Percentiles rank a stretch among this genome's conserved stretches.
phyloP scores from a whole-genome alignment of 2,113 vertebrate species.

The Ranitomeya imitator region DNA sequence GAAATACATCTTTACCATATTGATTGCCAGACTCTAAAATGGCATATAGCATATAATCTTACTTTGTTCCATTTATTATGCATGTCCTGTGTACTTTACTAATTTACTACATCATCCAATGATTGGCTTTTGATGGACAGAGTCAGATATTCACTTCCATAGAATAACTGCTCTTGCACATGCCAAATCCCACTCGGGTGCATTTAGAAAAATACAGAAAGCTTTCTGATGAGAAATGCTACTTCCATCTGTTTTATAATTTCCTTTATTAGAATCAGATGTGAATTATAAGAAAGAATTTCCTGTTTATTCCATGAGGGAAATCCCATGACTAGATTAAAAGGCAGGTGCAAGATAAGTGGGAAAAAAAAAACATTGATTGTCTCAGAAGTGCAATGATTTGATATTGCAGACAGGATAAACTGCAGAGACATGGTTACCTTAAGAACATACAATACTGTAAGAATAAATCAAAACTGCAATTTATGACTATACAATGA shows the following conservation, averaged over 20 bases:
- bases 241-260: conserved; percentile 17
- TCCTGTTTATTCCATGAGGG: neutral
- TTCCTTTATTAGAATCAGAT: neutral
- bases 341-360: conserved; percentile 13
- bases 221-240: neutral
- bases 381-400: neutral
- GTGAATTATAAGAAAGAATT: neutral
- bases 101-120: neutral
- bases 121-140: neutral
- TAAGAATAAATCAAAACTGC: no score
- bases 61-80: neutral
- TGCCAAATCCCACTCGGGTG: neutral
- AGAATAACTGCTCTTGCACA: neutral
- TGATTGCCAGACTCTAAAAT: neutral
- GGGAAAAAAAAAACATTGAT: neutral
- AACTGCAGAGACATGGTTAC: neutral
- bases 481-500: neutral
- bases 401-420: neutral
- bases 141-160: neutral
- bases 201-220: neutral
- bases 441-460: neutral
- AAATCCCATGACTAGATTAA: conserved; percentile 9
- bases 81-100: neutral
- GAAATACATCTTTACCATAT: neutral
- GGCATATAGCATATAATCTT: neutral